A percentile compares a stretch with the other conserved stretches of the same genome.
These are phyloP conservation scores for Mechanitis messenoides DNA, from an alignment of 2,888 invertebrate genomes.

Conservation along the genomic window DNA sequence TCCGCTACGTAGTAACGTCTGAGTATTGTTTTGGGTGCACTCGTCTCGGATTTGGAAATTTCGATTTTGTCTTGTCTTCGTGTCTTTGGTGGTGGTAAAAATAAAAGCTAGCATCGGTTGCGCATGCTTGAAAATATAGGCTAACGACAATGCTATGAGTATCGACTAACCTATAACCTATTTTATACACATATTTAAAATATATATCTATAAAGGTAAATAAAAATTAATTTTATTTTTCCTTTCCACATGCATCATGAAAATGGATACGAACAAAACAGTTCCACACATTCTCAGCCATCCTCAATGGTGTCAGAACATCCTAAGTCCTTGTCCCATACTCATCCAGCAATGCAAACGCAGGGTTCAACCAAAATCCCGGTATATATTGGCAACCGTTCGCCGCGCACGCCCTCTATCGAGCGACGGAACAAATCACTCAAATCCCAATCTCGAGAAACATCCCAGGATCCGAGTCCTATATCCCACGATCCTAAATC, in stretches of 20 bases:
- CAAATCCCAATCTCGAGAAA: slow-evolving; percentile 60
- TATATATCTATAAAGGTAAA: slow-evolving; percentile 23
- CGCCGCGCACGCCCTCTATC: slow-evolving; percentile 74
- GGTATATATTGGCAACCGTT: slow-evolving; percentile 80
- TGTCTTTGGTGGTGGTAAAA: slow-evolving; percentile 25
- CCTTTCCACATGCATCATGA: slow-evolving; percentile 66
- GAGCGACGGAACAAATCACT: slow-evolving; percentile 55
- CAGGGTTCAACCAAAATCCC: slow-evolving; percentile 85
- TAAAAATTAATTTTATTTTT: slow-evolving; percentile 44
- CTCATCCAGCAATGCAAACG: slow-evolving; percentile 75
- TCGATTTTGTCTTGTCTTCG: slow-evolving; percentile 15
- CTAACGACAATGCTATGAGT: slow-evolving; percentile 18
- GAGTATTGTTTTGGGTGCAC: slow-evolving; percentile 25
- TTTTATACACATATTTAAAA: slow-evolving; percentile 28
- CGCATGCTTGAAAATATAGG: slow-evolving; percentile 8
- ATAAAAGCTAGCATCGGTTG: slow-evolving; percentile 19
- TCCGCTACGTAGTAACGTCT: slow-evolving; percentile 47
- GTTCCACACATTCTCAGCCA: slow-evolving; percentile 75
- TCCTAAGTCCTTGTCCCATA: slow-evolving; percentile 69
- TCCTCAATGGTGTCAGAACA: slow-evolving; percentile 71
- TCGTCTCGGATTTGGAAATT: slow-evolving; percentile 16
- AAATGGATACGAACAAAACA: slow-evolving; percentile 56
- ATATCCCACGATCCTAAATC: slow-evolving; percentile 69
- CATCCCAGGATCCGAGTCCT: slow-evolving; percentile 67
- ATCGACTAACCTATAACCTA: slow-evolving; percentile 37